These are phyloP conservation scores for Linnaemya vulpina DNA, from an alignment of 2,888 invertebrate genomes.

Conservation along the genomic window DNA sequence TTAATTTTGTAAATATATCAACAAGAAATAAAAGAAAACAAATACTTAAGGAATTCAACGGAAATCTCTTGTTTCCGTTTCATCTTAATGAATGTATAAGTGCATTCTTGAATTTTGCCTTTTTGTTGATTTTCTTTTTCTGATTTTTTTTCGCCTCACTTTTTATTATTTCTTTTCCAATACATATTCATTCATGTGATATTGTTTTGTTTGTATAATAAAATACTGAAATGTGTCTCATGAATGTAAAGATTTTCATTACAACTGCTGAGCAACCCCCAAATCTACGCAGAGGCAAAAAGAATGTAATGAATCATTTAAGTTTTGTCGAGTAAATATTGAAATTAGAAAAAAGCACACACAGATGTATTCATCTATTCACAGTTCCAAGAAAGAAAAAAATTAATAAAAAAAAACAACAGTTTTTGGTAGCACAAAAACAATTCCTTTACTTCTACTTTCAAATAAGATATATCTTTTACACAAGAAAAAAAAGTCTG, in stretches of 20 bases:
- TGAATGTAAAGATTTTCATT: conserved; percentile 38
- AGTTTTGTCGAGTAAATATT: neutral
- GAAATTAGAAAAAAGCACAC: conserved; percentile 1
- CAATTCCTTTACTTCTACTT: neutral
- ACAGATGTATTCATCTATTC: neutral
- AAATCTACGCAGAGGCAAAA: neutral
- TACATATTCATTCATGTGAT: conserved; percentile 33
- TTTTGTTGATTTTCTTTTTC: conserved; percentile 11
- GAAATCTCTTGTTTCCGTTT: conserved; percentile 65
- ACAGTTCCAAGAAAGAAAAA: conserved; percentile 17
- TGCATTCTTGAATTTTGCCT: conserved; percentile 31
- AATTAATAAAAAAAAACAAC: neutral
- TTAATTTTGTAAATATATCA: conserved; percentile 9
- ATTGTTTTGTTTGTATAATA: conserved; percentile 32
- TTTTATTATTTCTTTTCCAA: neutral
- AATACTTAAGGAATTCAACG: conserved; percentile 50
- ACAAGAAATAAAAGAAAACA: neutral
- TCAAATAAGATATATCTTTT: neutral
- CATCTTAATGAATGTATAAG: conserved; percentile 54
- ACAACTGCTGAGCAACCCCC: conserved; percentile 34
- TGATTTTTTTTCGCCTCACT: neutral
- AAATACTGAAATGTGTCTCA: conserved; percentile 59
- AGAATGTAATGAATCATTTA: conserved; percentile 31
- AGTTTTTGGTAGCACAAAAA: neutral
- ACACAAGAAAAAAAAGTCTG: neutral